phyloP scores from a whole-genome alignment of 37 sponge, comb jelly and placozoan species.

The Beroe forskalii region DNA sequence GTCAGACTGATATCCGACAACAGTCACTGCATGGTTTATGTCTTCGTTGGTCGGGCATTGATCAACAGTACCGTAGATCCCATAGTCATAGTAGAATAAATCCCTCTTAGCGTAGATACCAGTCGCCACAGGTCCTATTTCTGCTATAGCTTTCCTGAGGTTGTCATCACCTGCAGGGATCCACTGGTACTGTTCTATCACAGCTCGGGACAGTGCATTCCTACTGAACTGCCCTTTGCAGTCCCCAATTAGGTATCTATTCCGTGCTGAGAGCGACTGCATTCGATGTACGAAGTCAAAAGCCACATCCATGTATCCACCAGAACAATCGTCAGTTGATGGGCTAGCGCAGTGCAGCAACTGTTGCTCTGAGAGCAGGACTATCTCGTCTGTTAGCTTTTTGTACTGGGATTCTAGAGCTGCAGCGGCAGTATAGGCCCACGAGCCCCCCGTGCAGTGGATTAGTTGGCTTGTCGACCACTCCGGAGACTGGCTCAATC shows the following conservation, averaged over 20 bases:
- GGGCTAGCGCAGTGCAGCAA: not conserved
- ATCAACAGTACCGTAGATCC: not conserved
- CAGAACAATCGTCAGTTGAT: not conserved
- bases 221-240: not conserved
- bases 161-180: no score
- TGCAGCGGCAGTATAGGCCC: not conserved
- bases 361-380: no score
- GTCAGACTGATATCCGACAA: constrained; percentile 23
- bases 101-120: no score
- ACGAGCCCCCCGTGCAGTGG: not conserved
- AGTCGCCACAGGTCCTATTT: not conserved
- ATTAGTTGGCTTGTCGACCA: no score
- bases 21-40: constrained; percentile 33
- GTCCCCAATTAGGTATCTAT: not conserved
- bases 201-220: not conserved
- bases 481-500: no score
- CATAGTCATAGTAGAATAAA: not conserved
- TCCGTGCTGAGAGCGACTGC: no score
- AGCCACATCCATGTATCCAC: constrained; percentile 15
- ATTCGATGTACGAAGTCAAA: constrained; percentile 2
- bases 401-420: constrained; percentile 10
- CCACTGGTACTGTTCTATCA: not conserved
- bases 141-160: no score
- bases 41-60: not conserved
- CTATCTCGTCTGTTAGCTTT: no score